Conservation (phyloP, 2,888 invertebrate species). For the Mylabris sibirica region DNA sequence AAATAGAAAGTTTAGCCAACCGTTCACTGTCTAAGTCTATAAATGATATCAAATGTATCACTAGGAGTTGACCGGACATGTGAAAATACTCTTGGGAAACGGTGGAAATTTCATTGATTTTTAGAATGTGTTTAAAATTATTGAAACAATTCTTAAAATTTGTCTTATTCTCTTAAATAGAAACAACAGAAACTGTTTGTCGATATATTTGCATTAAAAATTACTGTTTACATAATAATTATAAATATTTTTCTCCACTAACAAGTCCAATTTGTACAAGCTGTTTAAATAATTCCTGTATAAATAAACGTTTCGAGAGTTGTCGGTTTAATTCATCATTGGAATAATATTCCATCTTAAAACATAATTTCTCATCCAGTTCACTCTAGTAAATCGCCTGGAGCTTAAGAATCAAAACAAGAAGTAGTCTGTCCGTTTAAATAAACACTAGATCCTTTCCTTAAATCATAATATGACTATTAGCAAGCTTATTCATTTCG, state of each 20-base stretch:
- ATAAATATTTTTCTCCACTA: background rate
- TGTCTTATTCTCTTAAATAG: too few species aligned
- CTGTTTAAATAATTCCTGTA: background rate
- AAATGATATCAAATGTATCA: too few species aligned
- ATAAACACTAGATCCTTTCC: conserved; percentile 20
- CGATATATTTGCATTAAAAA: background rate
- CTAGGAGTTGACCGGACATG: too few species aligned
- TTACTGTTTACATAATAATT: background rate
- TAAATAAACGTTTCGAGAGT: background rate
- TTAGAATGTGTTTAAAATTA: too few species aligned
- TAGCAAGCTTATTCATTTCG: conserved; percentile 21
- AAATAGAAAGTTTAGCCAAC: too few species aligned
- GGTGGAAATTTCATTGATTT: too few species aligned
- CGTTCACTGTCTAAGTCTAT: too few species aligned
- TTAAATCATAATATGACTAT: conserved; percentile 30
- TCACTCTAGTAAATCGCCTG: conserved; percentile 22
- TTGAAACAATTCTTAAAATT: too few species aligned
- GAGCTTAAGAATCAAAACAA: conserved; percentile 24
- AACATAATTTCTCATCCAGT: conserved; percentile 15
- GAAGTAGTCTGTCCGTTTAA: conserved; percentile 27
- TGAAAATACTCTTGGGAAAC: too few species aligned
- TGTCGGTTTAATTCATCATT: conserved; percentile 5
- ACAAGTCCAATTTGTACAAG: background rate
- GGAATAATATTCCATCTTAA: background rate
- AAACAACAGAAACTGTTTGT: background rate